phyloP scores from a whole-genome alignment of 1,140 invertebrate genomes.

The Calliopsis andreniformis region DNA sequence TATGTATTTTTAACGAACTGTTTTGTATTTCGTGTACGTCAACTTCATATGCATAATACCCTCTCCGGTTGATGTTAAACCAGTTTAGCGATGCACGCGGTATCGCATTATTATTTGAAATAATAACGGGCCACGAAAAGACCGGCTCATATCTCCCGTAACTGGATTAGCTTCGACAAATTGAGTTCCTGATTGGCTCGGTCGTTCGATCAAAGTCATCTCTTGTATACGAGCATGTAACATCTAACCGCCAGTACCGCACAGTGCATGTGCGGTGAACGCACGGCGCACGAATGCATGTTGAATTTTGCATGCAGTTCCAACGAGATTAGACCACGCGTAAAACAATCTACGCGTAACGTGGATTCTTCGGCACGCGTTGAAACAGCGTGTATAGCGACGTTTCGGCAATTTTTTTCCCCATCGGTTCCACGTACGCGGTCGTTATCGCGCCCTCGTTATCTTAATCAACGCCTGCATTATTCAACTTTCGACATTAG shows the following conservation, averaged over 20 bases:
- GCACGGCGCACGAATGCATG: background rate
- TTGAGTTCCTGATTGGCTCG: slow-evolving; percentile 50
- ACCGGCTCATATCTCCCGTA: slow-evolving; percentile 39
- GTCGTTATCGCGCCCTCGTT: background rate
- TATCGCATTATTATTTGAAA: slow-evolving; percentile 39
- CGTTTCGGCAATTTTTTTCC: background rate
- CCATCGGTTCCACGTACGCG: background rate
- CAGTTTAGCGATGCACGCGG: background rate
- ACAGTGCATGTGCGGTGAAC: slow-evolving; percentile 20
- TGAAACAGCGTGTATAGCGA: background rate
- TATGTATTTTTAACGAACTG: background rate
- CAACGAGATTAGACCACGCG: slow-evolving; percentile 29
- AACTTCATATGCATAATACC: background rate
- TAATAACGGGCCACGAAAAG: slow-evolving; percentile 44
- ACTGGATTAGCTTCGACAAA: slow-evolving; percentile 51
- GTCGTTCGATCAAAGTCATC: slow-evolving; percentile 53
- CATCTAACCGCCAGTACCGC: slow-evolving; percentile 34
- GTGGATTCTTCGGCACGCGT: background rate
- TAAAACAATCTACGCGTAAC: slow-evolving; percentile 16
- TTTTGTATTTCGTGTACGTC: background rate
- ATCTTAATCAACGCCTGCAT: background rate
- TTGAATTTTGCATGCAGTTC: slow-evolving; percentile 37
- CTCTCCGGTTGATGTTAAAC: slow-evolving; percentile 16
- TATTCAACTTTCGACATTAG: background rate
- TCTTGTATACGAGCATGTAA: slow-evolving; percentile 45